Percentiles rank a stretch among this genome's conserved stretches.
These are phyloP conservation scores for Arrhamphus sclerolepis DNA, from an alignment of 2,797 vertebrate species.

Conservation along the genomic window DNA sequence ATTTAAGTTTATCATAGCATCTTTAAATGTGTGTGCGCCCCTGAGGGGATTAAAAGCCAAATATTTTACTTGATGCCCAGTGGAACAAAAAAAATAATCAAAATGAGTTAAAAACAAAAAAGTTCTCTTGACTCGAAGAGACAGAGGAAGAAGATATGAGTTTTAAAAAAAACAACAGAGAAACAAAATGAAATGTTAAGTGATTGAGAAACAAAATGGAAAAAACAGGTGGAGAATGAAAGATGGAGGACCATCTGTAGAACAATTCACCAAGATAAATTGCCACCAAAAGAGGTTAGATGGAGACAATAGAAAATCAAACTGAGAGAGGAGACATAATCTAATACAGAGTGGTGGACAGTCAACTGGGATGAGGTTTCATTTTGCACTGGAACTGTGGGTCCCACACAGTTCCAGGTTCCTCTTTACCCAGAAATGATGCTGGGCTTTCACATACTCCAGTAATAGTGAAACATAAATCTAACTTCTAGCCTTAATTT, in stretches of 20 bases:
- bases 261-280: slow-evolving; percentile 48
- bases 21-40: too few species aligned
- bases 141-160: slow-evolving; percentile 26
- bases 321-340: slow-evolving; percentile 42
- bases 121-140: slow-evolving; percentile 29
- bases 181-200: slow-evolving; percentile 58
- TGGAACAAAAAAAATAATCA: too few species aligned
- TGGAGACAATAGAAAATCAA: slow-evolving; percentile 52
- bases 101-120: neutral
- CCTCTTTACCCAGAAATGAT: neutral
- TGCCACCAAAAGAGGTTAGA: slow-evolving; percentile 50
- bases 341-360: slow-evolving; percentile 29
- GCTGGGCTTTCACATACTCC: neutral
- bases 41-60: too few species aligned
- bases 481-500: too few species aligned
- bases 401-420: neutral
- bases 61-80: too few species aligned
- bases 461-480: too few species aligned
- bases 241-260: slow-evolving; percentile 43
- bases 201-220: slow-evolving; percentile 43
- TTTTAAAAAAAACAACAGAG: neutral
- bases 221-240: slow-evolving; percentile 53
- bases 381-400: slow-evolving; percentile 3
- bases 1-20: too few species aligned
- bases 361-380: slow-evolving; percentile 21